These are phyloP conservation scores for Agrochola macilenta DNA, from an alignment of 2,888 invertebrate species.

Conservation along the genomic window DNA sequence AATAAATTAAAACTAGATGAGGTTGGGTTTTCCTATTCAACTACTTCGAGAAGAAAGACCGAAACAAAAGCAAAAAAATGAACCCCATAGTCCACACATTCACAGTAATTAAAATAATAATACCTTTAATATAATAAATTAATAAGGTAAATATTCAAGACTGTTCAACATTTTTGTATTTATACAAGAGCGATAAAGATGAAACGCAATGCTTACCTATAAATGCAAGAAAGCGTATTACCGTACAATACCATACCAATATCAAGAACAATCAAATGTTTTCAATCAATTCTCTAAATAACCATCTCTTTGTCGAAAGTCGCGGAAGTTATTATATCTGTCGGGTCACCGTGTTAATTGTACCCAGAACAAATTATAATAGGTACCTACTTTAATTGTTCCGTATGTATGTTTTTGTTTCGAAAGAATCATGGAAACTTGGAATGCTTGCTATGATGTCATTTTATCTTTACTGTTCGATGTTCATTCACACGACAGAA, in stretches of 20 bases:
- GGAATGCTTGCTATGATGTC: conserved; percentile 6
- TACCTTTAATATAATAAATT: neutral
- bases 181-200: neutral
- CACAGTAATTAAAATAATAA: neutral
- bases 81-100: neutral
- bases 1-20: no score
- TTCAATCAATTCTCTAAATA: conserved; percentile 32
- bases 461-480: neutral
- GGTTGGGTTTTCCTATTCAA: no score
- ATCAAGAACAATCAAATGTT: conserved; percentile 19
- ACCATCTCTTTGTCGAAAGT: conserved; percentile 30
- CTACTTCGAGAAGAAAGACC: no score
- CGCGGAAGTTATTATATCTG: conserved; percentile 66
- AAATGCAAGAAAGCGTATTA: conserved; percentile 1
- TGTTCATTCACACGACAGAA: conserved; percentile 18
- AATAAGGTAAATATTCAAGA: neutral
- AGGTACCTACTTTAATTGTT: conserved; percentile 70
- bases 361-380: conserved; percentile 70
- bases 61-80: neutral
- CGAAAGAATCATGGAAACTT: conserved; percentile 38
- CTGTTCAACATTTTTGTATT: neutral
- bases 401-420: conserved; percentile 67
- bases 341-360: conserved; percentile 76
- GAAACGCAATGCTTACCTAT: neutral
- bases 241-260: neutral